Evolutionary conservation across 2,113 vertebrate species (phyloP), one percentile per base, ranked within the genome.

Genomic region (Corynorhinus townsendii): DNA sequence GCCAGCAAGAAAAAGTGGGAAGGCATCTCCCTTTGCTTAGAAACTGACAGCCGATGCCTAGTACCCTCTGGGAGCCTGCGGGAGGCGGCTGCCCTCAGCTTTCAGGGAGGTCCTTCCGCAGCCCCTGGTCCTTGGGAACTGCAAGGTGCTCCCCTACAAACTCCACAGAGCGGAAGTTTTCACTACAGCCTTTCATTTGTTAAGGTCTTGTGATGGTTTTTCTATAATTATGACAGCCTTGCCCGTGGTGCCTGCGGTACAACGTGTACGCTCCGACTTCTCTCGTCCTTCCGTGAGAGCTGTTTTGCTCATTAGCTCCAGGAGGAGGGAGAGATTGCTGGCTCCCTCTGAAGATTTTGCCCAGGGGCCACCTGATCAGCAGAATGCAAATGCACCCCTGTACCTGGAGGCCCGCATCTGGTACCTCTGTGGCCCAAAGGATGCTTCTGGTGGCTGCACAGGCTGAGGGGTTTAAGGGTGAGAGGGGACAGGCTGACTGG

Each of bases 31-130:
- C 0, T 62, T 62, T 0, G 0, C 93, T 45, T 45, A 69, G 82
- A 93, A 97, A 96, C 92, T 98, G 98, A 96, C 97, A 97, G 95
- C 89, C 91, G 90, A 96, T 75, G 84, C 86, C 9, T 86, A 93
- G 91, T 93, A n/a, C 72, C 56, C 89, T 96, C 96, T 89, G 97
- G 97, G 95, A 97, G 82, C 19, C 6, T 7, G 94, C 95, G 88
- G 97, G 96, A 96, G 82, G 86, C 69, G 28, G 93, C 75, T 15
- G 92, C 80, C 69, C 17, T 75, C 73, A 54, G 94, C 54, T 5
- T 62, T 68, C 82, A 86, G 93, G 94, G 19, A 11, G 68, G 47
- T 84, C 69, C 81, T 69, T 28, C 80, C 16, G 81, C 87, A 87
- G 71, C 59, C 30, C 33, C 47, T 28, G 10, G 28, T 59, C 80